Percentiles rank a stretch among this genome's conserved stretches.
These are phyloP conservation scores for Oryzias woworae DNA, from an alignment of 2,113 vertebrate species.

Conservation along the genomic window DNA sequence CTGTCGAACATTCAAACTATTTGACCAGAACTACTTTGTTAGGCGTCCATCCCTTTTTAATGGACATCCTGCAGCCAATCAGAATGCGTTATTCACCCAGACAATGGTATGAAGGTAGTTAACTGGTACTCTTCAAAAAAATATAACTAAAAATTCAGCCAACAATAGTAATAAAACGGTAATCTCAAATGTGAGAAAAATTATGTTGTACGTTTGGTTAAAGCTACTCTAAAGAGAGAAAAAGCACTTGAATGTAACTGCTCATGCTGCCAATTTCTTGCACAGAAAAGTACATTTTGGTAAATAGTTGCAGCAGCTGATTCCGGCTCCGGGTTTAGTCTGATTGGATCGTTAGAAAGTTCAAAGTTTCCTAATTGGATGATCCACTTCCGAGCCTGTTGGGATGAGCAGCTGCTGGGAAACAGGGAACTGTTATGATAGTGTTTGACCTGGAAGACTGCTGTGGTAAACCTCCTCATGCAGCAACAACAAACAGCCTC, in stretches of 20 bases:
- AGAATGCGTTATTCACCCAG: no score
- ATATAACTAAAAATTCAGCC: no score
- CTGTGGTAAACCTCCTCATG: constrained; percentile 26
- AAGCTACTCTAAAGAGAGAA: neutral
- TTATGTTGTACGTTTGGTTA: no score
- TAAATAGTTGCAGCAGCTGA: constrained; percentile 10
- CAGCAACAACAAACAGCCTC: constrained; percentile 30
- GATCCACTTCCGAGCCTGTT: constrained; percentile 53
- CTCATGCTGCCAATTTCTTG: constrained; percentile 26
- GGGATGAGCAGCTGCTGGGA: constrained; percentile 53
- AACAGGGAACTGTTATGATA: constrained; percentile 50
- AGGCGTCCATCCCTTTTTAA: no score
- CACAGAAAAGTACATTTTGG: constrained; percentile 25
- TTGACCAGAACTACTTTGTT: no score
- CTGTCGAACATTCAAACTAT: no score
- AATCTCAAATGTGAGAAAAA: no score
- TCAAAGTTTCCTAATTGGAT: constrained; percentile 62
- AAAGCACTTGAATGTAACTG: constrained; percentile 8
- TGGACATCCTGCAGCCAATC: no score
- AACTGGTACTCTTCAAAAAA: no score
- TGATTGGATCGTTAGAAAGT: constrained; percentile 43
- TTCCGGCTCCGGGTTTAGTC: constrained; percentile 20
- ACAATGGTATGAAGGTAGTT: no score
- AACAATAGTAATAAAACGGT: no score
- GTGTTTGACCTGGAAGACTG: constrained; percentile 53